Evolutionary conservation across 1,140 invertebrate species (phyloP).

Genomic region (Dendroctonus valens): DNA sequence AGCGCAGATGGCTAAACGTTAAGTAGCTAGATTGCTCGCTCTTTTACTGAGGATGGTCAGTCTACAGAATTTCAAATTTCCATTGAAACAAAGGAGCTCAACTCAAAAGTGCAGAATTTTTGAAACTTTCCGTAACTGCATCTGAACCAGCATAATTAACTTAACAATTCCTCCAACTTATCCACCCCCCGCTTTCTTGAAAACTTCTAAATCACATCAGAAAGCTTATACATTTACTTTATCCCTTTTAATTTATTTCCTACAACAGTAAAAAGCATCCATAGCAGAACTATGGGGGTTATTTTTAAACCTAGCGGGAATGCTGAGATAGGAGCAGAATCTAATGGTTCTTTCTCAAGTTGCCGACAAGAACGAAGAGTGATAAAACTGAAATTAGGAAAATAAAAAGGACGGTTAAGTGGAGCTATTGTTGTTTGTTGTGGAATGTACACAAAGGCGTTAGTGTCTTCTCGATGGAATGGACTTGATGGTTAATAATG

Average conservation of each 20-base stretch:
- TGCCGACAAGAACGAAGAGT: constrained; percentile 15
- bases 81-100: no score
- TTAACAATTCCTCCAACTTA: no score
- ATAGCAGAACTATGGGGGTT: constrained; percentile 14
- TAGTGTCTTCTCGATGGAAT: no score
- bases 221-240: constrained; percentile 13
- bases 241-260: constrained; percentile 26
- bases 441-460: no score
- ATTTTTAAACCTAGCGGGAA: constrained; percentile 23
- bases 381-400: constrained; percentile 23
- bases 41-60: no score
- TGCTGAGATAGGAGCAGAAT: constrained; percentile 6
- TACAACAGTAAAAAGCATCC: constrained; percentile 16
- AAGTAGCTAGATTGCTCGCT: no score
- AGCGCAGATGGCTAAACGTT: no score
- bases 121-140: no score
- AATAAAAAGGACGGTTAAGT: constrained; percentile 13
- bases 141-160: no score
- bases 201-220: not conserved
- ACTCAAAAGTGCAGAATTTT: no score
- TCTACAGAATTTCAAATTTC: no score
- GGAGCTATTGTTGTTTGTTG: constrained; percentile 2
- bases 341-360: constrained; percentile 21
- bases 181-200: not conserved
- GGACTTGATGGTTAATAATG: no score